phyloP scores from a whole-genome alignment of 2,797 vertebrate genomes.

The Rhinogobio ventralis region DNA sequence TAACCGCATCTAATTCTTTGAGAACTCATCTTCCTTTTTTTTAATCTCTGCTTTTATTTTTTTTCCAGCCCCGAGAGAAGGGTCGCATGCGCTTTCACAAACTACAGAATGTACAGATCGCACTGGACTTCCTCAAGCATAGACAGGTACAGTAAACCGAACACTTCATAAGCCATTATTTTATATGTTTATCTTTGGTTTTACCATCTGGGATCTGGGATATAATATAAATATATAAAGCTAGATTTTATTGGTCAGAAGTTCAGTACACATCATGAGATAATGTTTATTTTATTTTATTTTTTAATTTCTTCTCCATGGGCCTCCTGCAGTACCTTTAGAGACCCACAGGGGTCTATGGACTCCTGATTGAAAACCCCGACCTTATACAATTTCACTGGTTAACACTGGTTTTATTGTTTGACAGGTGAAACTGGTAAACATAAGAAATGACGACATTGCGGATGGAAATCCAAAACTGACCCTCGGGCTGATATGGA shows the following conservation, averaged over 20 bases:
- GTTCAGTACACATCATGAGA: not conserved
- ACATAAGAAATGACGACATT: slow-evolving; percentile 97
- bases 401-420: slow-evolving; percentile 7
- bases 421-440: slow-evolving; percentile 92
- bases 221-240: not conserved
- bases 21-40: slow-evolving; percentile 2
- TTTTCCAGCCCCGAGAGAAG: slow-evolving; percentile 83
- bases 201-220: not conserved
- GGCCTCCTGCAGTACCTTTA: not conserved
- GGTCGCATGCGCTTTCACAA: slow-evolving; percentile 98
- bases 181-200: not conserved
- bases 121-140: slow-evolving; percentile 94
- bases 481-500: slow-evolving; percentile 96
- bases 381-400: slow-evolving; percentile 4
- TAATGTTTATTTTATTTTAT: not conserved
- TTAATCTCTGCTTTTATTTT: slow-evolving; percentile 52
- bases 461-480: slow-evolving; percentile 97
- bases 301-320: not conserved
- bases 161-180: not conserved
- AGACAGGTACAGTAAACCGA: slow-evolving; percentile 82
- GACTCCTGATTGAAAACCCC: not conserved
- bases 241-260: not conserved
- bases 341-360: not conserved
- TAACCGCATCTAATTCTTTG: not conserved
- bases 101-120: slow-evolving; percentile 96